Evolutionary conservation across 2,113 vertebrate species (phyloP).

Genomic region (Bujurquina vittata): DNA sequence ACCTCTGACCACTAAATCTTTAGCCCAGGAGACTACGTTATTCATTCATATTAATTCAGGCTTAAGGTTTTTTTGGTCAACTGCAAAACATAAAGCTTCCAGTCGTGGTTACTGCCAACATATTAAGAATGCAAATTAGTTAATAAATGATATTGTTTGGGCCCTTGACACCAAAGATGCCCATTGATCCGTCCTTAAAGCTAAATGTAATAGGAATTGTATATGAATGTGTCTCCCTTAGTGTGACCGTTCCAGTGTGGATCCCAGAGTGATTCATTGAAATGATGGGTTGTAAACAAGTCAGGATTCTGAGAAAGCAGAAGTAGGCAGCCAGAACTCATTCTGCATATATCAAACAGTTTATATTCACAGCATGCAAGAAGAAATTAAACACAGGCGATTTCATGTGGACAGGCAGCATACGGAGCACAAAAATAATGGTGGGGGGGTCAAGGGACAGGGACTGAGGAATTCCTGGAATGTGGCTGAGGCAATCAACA

Average conservation of each 20-base stretch:
- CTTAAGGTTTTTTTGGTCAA: background rate
- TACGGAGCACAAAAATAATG: background rate
- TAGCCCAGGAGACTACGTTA: too few species aligned
- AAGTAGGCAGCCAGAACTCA: conserved; percentile 14
- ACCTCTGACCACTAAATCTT: background rate
- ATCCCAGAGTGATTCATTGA: conserved; percentile 1
- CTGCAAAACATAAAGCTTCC: background rate
- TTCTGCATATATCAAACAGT: conserved; percentile 45
- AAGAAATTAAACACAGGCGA: conserved; percentile 43
- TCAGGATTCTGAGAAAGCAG: background rate
- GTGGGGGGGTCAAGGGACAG: background rate
- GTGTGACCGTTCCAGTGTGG: conserved; percentile 14
- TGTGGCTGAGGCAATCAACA: background rate
- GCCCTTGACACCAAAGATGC: conserved; percentile 7
- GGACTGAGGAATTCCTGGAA: conserved; percentile 43
- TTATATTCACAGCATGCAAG: conserved; percentile 21
- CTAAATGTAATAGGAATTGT: conserved; percentile 35
- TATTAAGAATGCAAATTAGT: background rate
- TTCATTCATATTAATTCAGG: background rate
- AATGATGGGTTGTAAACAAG: conserved; percentile 56
- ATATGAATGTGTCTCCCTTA: conserved; percentile 25
- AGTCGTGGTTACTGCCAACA: background rate
- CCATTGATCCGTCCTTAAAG: conserved; percentile 33
- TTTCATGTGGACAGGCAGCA: conserved; percentile 12
- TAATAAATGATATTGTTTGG: background rate